Conservation (phyloP, 2,888 invertebrate genomes). For the Laspeyria flexula region DNA sequence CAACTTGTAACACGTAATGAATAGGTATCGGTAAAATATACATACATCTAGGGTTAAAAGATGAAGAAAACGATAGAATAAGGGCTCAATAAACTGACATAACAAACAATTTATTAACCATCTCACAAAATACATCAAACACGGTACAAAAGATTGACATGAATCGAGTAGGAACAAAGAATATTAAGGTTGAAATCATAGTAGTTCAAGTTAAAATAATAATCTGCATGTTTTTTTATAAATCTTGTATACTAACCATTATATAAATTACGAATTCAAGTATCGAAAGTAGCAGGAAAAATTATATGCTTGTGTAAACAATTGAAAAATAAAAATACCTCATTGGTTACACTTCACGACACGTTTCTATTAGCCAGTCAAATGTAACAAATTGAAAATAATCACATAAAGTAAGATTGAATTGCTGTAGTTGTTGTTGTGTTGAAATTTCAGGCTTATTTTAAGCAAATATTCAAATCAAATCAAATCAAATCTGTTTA, state of each 20-base stretch:
- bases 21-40: background rate
- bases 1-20: too few relatives aligned
- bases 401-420: constrained; percentile 22
- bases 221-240: too few relatives aligned
- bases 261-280: background rate
- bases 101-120: too few relatives aligned
- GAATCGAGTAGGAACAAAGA: too few relatives aligned
- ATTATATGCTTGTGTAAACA: background rate
- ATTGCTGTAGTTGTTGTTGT: background rate
- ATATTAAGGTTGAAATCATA: background rate
- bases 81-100: too few relatives aligned
- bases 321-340: too few relatives aligned
- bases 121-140: background rate
- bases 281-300: background rate
- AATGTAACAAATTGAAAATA: constrained; percentile 43
- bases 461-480: background rate
- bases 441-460: background rate
- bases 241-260: too few relatives aligned
- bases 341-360: constrained; percentile 44
- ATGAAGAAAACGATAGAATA: too few relatives aligned
- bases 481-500: too few relatives aligned
- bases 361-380: constrained; percentile 38
- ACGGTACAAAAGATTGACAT: background rate
- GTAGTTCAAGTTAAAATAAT: background rate
- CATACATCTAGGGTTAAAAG: background rate